Base-by-base conservation (phyloP, 2,888 invertebrate genomes). In the Salticus scenicus region DNA sequence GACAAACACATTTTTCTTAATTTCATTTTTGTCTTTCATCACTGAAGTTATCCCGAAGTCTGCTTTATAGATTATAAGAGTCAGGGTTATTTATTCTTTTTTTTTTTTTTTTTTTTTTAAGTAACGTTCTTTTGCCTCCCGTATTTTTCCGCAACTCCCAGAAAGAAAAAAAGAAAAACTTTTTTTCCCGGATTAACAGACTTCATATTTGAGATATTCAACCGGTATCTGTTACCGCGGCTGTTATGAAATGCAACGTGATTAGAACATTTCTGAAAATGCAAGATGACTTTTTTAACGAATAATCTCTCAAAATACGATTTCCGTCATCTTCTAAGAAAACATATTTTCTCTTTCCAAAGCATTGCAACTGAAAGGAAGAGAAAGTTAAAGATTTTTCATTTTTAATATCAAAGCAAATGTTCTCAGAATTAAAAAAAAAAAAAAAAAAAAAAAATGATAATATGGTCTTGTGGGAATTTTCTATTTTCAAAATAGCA, bases 1-100 rank as follows among this genome's bases (percentile, higher is more conserved):
- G 42, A 47, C 42, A 47, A 47, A 47, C 42, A 47, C 42, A 47
- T 47, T 47, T 47, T 47, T 47, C 42, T 47, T 47, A 47, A 47
- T 47, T 47, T 47, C 7, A 47, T 47, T 47, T 47, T 47, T 47
- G 42, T 47, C 42, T 47, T 47, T 47, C 42, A 47, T 47, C 42
- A 17, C 42, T 10, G 17, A 47, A 47, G 42, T 47, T 17, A 47
- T 47, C 17, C 42, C 42, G 42, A 47, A 47, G 42, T 47, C 42
- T 47, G 7, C 42, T 17, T 47, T 47, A 47, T 47, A 47, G 42
- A 47, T 47, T 47, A 17, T 47, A 47, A 47, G 17, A 47, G 42
- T 47, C 42, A 12, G 14, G 1, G 42, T 47, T 47, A 47, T 47
- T 37, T 47, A 47, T 47, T 47, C 2, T 47, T 47, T 47, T 47